phyloP scores from a whole-genome alignment of 2,888 invertebrate species.

The Acronicta leporina region DNA sequence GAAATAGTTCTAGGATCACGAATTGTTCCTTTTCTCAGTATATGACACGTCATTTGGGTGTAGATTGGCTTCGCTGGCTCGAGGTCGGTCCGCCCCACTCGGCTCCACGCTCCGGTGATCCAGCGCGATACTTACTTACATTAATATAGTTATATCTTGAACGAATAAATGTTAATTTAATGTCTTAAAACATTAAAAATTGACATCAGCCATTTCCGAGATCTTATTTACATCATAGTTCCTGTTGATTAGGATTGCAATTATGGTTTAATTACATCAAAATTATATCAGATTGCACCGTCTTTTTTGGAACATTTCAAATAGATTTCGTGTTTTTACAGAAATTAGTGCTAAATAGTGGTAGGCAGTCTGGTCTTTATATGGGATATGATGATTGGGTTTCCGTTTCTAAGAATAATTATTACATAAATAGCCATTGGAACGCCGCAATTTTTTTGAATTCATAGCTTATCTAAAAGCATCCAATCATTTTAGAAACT shows the following conservation, averaged over 20 bases:
- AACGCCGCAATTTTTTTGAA: constrained; percentile 10
- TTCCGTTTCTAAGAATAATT: too few species aligned
- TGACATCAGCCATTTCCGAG: constrained; percentile 8
- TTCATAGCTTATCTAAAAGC: constrained; percentile 15
- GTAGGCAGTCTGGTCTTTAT: too few species aligned
- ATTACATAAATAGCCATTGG: too few species aligned
- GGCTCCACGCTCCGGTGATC: constrained; percentile 54
- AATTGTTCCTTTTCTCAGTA: constrained; percentile 29
- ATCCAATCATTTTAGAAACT: constrained; percentile 32
- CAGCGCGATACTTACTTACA: constrained; percentile 47
- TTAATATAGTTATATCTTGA: constrained; percentile 42
- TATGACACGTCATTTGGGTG: constrained; percentile 38
- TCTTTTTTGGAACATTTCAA: not conserved
- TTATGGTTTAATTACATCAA: not conserved
- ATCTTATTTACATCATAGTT: constrained; percentile 13
- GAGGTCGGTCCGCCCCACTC: constrained; percentile 48
- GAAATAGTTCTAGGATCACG: constrained; percentile 37
- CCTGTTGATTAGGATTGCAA: constrained; percentile 36
- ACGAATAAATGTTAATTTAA: constrained; percentile 37
- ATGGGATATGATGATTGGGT: too few species aligned
- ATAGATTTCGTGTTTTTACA: too few species aligned
- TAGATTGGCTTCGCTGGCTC: constrained; percentile 43
- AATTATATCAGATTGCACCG: not conserved
- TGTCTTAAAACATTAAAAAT: constrained; percentile 24
- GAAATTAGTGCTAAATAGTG: not conserved